These are phyloP conservation scores for Neuroscelio doddi DNA, from an alignment of 2,888 invertebrate genomes.

Conservation along the genomic window DNA sequence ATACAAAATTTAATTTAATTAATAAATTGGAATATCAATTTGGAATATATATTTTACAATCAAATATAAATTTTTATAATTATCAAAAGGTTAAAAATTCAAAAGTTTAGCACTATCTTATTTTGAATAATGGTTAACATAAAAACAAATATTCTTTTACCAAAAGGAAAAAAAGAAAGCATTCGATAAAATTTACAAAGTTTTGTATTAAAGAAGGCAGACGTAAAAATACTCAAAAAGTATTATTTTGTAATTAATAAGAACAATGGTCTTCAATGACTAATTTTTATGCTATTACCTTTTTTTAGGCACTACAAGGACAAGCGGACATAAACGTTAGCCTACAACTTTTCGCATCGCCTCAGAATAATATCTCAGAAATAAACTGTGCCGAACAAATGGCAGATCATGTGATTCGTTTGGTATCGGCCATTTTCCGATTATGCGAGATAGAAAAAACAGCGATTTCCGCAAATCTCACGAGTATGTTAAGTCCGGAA, in stretches of 20 bases:
- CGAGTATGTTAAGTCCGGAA: constrained; percentile 83
- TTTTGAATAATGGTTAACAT: no score
- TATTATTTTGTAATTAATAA: constrained; percentile 2
- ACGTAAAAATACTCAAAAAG: no score
- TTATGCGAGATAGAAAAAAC: constrained; percentile 84
- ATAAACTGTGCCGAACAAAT: constrained; percentile 58
- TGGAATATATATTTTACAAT: no score
- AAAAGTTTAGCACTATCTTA: no score
- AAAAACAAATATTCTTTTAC: no score
- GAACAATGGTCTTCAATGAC: not conserved
- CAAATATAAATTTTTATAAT: no score
- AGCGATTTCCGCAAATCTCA: constrained; percentile 80
- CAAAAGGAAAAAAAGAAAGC: no score
- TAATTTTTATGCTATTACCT: constrained; percentile 5
- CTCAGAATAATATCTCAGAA: constrained; percentile 66
- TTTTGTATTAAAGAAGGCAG: no score
- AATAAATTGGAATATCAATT: no score
- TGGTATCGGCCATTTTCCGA: constrained; percentile 82
- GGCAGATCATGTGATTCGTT: constrained; percentile 73
- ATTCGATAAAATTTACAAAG: no score
- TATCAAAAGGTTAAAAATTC: no score
- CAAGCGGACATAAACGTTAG: constrained; percentile 72
- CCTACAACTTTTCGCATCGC: constrained; percentile 73
- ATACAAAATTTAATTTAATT: no score
- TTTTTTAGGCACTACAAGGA: constrained; percentile 54